Base-by-base conservation (phyloP, 2,113 vertebrate genomes). In the Protomyctophum bolini region DNA sequence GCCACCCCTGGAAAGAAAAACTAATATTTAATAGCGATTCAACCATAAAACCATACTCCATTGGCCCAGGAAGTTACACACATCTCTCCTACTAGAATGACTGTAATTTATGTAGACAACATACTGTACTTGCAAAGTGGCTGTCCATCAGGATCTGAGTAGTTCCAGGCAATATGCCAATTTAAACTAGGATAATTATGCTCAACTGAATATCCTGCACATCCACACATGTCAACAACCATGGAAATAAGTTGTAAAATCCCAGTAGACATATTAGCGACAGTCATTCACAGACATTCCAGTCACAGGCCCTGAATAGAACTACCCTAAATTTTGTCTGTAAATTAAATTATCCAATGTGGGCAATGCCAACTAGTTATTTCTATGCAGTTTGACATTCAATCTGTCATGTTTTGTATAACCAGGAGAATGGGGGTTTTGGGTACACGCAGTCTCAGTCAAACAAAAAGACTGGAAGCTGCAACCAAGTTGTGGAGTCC, bases 111-210 rank as follows among this genome's bases (percentile, higher is more conserved):
- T 73, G 47, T 49, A 68, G 63, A 72, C 77, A 59, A 61, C 62
- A 70, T 4, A n/a, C 11, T 10, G 67, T 4, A 11, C 11, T 10
- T 55, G 58, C 65, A 58, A 72, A 80, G 68, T 73, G 63, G 57
- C 68, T 63, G 59, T 71, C 66, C 63, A 77, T 82, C 59, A 70
- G 45, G 58, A 67, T 61, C 7, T 66, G 5, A 65, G 48, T 29
- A 65, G 57, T 51, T 81, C 59, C 46, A 82, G 80, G 80, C 66
- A 70, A 76, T 50, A 58, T 71, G 70, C 77, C 68, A 76, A 60
- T 59, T 72, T 45, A 6, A 3, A 79, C 45, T 75, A 73, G 66
- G 63, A 63, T 77, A 65, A 21, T 75, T 63, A 68, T 70, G 58
- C 12, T 14, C 7, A 57, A 48, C 28, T 21, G 55, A 62, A 72